Conservation (phyloP, 2,888 invertebrate species). For the Tetrapedia diversipes region DNA sequence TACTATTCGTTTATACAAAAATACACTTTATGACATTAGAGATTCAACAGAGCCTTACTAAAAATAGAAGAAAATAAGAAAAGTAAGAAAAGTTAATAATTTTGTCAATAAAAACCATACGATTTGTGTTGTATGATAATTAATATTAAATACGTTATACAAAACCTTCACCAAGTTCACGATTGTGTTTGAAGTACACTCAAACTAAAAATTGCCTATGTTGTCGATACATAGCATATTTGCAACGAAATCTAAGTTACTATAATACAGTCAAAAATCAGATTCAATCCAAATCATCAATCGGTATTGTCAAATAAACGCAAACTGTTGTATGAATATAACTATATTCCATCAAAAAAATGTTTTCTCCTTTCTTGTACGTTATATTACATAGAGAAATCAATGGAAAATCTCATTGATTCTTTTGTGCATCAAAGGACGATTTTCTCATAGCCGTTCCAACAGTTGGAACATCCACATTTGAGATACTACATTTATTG, state of each 20-base stretch:
- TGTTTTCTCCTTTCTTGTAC: conserved; percentile 6
- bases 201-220: conserved; percentile 13
- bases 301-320: conserved; percentile 9
- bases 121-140: neutral
- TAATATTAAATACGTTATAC: neutral
- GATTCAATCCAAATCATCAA: no score
- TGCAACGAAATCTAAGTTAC: neutral
- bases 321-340: conserved; percentile 24
- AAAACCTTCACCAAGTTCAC: neutral
- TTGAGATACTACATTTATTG: neutral
- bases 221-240: neutral
- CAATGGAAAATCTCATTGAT: no score
- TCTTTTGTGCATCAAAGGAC: no score
- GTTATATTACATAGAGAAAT: no score
- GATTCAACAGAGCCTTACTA: neutral
- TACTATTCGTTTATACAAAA: neutral
- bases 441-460: neutral
- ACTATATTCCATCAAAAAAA: no score
- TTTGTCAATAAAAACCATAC: conserved; percentile 13
- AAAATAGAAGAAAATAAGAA: neutral
- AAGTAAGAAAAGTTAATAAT: neutral
- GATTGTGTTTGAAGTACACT: neutral
- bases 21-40: neutral
- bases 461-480: neutral
- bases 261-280: conserved; percentile 4